Percentiles rank a stretch among this genome's conserved stretches.
Evolutionary conservation across 2,113 vertebrate species (phyloP).

Genomic region (Aspidoscelis tigris): DNA sequence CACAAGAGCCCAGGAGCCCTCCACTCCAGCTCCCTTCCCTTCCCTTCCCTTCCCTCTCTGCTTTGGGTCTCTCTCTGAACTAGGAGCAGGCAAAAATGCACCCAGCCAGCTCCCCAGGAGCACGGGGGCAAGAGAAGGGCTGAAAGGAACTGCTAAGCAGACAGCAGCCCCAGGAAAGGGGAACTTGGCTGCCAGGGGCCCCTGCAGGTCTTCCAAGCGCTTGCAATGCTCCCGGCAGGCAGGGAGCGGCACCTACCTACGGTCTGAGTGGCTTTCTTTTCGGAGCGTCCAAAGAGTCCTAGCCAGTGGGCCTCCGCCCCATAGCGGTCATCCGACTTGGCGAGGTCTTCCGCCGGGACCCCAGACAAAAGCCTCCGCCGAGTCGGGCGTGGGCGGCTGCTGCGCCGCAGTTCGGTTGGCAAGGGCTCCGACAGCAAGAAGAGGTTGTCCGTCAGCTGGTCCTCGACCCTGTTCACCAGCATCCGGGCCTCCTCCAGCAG

Average conservation of each 20-base stretch:
- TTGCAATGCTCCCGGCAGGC: too few species aligned
- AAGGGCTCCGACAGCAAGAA: not conserved
- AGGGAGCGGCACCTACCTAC: not conserved
- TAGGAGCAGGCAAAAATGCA: not conserved
- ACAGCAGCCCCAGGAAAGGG: not conserved
- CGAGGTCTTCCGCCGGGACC: not conserved
- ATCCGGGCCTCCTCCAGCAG: not conserved
- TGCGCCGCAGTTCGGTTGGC: fast-evolving
- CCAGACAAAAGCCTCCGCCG: not conserved
- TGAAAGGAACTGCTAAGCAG: not conserved
- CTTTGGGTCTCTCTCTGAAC: not conserved
- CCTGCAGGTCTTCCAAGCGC: too few species aligned
- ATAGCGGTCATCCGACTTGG: not conserved
- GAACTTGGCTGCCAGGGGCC: too few species aligned
- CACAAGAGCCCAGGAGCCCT: too few species aligned
- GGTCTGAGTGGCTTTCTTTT: not conserved
- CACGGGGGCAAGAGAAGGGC: not conserved
- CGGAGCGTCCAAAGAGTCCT: not conserved
- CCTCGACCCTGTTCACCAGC: slow-evolving; percentile 10
- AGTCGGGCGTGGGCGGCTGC: too few species aligned
- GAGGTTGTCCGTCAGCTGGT: slow-evolving; percentile 10
- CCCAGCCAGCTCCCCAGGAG: not conserved
- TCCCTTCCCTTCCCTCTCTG: not conserved
- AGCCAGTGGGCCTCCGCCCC: not conserved
- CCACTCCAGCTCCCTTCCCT: not conserved